phyloP scores from a whole-genome alignment of 2,888 invertebrate species.

The Notocelia uddmanniana region DNA sequence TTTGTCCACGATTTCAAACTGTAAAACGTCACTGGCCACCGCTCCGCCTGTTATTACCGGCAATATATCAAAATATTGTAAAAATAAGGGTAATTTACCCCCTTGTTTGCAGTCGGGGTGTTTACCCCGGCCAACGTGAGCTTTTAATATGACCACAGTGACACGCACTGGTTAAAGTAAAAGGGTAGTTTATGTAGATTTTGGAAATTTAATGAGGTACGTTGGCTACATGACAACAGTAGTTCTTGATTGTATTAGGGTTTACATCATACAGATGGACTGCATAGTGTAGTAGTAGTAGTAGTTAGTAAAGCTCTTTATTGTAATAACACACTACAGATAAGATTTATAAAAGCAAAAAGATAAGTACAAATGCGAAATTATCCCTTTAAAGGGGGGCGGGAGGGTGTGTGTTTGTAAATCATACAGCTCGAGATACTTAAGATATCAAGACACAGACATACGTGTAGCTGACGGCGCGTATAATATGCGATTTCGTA shows the following conservation, averaged over 20 bases:
- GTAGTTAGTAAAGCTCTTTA: no score
- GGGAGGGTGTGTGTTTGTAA: no score
- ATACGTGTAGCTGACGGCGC: no score
- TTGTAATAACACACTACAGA: no score
- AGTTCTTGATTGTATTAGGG: neutral
- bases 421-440: no score
- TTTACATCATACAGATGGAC: neutral
- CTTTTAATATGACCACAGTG: constrained; percentile 50
- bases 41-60: constrained; percentile 75
- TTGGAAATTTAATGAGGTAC: constrained; percentile 47
- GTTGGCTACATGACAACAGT: constrained; percentile 18
- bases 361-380: no score
- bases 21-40: constrained; percentile 65
- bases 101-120: constrained; percentile 66
- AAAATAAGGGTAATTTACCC: constrained; percentile 73
- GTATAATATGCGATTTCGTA: no score
- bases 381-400: no score
- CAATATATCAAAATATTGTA: constrained; percentile 83
- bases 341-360: no score
- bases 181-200: constrained; percentile 34
- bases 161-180: constrained; percentile 48
- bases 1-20: constrained; percentile 75
- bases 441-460: no score
- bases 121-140: constrained; percentile 52
- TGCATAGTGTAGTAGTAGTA: no score